A percentile compares a stretch with the other conserved stretches of the same genome.
Evolutionary conservation across 2,113 vertebrate species (phyloP).

Genomic region (Prochilodus magdalenae): DNA sequence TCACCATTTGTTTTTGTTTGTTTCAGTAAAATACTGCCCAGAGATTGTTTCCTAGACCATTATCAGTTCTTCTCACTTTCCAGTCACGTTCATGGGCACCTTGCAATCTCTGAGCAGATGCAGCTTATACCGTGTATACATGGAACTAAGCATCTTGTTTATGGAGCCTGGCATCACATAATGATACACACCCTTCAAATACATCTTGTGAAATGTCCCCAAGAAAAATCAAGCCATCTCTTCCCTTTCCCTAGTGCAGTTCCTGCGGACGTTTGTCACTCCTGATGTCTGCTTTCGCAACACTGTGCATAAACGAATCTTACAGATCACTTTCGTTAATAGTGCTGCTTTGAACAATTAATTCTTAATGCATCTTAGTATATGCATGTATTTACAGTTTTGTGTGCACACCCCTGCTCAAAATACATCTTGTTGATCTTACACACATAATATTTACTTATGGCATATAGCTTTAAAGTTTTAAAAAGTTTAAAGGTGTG

Average conservation of each 20-base stretch:
- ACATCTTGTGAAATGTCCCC: not conserved
- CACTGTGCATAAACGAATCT: too few relatives aligned
- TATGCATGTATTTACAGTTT: not conserved
- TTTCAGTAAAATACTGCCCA: not conserved
- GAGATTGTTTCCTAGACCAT: not conserved
- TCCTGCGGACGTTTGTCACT: not conserved
- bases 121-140: not conserved
- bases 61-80: constrained; percentile 8
- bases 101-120: constrained; percentile 13
- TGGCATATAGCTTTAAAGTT: too few relatives aligned
- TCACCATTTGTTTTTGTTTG: not conserved
- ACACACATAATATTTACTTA: too few relatives aligned
- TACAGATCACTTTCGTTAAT: not conserved
- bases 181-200: not conserved
- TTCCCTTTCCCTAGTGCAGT: not conserved
- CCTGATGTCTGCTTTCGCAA: too few relatives aligned
- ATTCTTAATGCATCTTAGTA: not conserved
- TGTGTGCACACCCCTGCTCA: too few relatives aligned
- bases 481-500: too few relatives aligned
- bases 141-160: not conserved
- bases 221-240: not conserved
- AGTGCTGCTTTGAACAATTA: not conserved
- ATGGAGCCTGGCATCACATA: not conserved
- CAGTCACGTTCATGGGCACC: constrained; percentile 8
- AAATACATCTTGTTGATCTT: too few relatives aligned